These are phyloP conservation scores for Panthera tigris DNA, from an alignment of 2,113 vertebrate species.

Conservation along the genomic window DNA sequence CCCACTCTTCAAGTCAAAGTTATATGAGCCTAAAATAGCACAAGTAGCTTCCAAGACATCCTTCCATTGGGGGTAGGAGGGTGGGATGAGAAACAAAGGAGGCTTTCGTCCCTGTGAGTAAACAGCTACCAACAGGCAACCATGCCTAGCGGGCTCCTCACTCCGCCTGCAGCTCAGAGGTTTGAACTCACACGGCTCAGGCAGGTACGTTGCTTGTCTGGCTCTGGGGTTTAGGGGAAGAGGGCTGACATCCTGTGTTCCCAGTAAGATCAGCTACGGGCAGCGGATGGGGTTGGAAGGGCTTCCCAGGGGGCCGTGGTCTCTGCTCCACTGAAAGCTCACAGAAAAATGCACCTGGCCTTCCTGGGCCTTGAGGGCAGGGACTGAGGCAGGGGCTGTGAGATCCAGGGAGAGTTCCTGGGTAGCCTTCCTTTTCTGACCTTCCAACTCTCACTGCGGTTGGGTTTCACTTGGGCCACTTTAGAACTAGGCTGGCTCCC, in stretches of 20 bases:
- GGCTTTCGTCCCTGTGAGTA: background rate
- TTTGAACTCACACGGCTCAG: background rate
- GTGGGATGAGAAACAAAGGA: background rate
- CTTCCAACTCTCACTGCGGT: background rate
- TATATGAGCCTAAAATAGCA: background rate
- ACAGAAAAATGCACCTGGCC: background rate
- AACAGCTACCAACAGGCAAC: background rate
- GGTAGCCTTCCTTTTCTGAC: background rate
- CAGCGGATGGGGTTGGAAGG: background rate
- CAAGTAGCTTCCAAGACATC: background rate
- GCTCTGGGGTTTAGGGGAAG: background rate
- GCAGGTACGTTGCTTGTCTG: background rate
- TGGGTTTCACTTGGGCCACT: background rate
- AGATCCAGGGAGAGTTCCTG: background rate
- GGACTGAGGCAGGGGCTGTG: background rate
- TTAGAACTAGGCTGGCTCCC: background rate
- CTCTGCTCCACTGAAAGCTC: background rate
- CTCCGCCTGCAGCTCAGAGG: background rate
- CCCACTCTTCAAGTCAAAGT: background rate
- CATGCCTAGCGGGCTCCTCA: background rate
- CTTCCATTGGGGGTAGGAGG: background rate
- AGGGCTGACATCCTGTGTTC: background rate
- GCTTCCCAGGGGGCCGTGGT: background rate
- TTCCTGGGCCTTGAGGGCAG: background rate
- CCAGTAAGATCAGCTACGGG: background rate